Evolutionary conservation across 2,888 invertebrate species (phyloP).

Genomic region (Clusia tigrina): DNA sequence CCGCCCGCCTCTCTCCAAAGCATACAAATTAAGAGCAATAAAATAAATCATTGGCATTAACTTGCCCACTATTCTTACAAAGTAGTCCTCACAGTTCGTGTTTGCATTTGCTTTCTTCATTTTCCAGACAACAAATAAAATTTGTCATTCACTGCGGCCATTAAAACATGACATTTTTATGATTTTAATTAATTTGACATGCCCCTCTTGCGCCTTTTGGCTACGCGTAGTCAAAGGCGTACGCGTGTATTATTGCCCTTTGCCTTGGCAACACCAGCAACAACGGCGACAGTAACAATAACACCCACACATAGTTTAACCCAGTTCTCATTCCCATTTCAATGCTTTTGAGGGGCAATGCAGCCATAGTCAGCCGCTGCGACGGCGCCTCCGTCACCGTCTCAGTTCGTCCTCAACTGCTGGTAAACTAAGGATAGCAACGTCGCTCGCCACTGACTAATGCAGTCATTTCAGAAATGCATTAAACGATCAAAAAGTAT

Average conservation of each 20-base stretch:
- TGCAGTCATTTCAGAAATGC: slow-evolving; percentile 8
- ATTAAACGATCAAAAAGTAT: slow-evolving; percentile 18
- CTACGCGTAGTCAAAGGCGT: slow-evolving; percentile 5
- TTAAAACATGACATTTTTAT: slow-evolving; percentile 54
- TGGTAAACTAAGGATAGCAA: not conserved
- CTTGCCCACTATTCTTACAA: too few species aligned
- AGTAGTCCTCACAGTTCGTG: too few species aligned
- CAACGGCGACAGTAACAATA: not conserved
- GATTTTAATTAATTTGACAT: slow-evolving; percentile 54
- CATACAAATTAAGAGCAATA: too few species aligned
- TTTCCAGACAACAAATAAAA: too few species aligned
- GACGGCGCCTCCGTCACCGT: not conserved
- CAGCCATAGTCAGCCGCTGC: not conserved
- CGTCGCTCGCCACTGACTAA: not conserved
- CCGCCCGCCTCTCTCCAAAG: too few species aligned
- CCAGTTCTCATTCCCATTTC: not conserved
- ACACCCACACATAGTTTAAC: slow-evolving; percentile 4
- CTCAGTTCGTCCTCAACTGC: not conserved
- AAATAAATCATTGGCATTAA: too few species aligned
- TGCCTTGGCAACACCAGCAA: not conserved
- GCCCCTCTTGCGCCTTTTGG: slow-evolving; percentile 3
- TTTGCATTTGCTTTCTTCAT: too few species aligned
- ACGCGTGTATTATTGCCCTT: not conserved
- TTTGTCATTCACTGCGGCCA: slow-evolving; percentile 44
- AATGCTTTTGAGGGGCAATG: not conserved